Evolutionary conservation across 1,140 invertebrate species (phyloP).

Genomic region (Belonocnema kinseyi): DNA sequence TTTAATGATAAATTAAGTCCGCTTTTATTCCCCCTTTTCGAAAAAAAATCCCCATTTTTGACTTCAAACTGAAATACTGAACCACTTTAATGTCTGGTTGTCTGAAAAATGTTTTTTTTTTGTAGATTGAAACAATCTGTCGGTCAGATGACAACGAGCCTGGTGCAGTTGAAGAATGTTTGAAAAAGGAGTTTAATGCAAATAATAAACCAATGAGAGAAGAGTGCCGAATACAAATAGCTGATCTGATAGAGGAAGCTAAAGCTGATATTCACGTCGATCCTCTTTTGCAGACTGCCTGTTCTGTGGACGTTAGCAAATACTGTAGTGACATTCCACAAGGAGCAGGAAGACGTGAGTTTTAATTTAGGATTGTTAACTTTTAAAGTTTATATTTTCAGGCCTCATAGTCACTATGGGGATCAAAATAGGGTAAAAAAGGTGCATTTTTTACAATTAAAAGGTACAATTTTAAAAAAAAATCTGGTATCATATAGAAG

Average conservation of each 20-base stretch:
- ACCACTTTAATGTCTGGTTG: background rate
- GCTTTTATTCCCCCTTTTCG: too few species aligned
- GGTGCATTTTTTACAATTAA: too few species aligned
- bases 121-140: conserved; percentile 73
- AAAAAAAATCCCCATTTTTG: too few species aligned
- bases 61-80: too few species aligned
- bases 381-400: background rate
- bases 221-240: conserved; percentile 88
- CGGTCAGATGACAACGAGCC: conserved; percentile 70
- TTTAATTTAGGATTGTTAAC: conserved; percentile 32
- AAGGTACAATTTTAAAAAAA: too few species aligned
- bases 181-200: conserved; percentile 85
- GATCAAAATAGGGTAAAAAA: too few species aligned
- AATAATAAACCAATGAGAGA: conserved; percentile 81
- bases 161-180: conserved; percentile 88
- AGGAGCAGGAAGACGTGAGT: conserved; percentile 90
- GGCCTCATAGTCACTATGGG: too few species aligned
- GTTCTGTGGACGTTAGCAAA: conserved; percentile 87
- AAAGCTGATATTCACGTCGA: conserved; percentile 90
- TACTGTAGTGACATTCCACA: conserved; percentile 88
- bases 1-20: too few species aligned
- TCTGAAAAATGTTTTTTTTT: conserved; percentile 33
- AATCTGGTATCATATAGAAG: too few species aligned
- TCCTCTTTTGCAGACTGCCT: conserved; percentile 86
- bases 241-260: conserved; percentile 86